Evolutionary conservation across 2,888 invertebrate species (phyloP).

Genomic region (Trachelus tabidus): DNA sequence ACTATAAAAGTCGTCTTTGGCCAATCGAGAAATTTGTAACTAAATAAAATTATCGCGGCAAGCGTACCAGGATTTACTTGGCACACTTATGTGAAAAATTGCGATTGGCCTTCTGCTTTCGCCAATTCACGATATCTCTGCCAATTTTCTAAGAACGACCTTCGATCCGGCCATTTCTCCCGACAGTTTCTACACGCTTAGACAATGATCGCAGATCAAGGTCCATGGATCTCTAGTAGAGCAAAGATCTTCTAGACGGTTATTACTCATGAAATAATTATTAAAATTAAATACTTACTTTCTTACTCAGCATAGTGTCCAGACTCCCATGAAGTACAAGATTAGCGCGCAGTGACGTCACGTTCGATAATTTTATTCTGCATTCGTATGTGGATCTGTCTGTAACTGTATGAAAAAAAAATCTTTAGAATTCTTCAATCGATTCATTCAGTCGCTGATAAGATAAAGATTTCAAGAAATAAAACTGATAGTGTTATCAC

Average conservation of each 20-base stretch:
- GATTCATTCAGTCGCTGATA: neutral
- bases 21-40: neutral
- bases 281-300: constrained; percentile 50
- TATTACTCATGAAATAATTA: neutral
- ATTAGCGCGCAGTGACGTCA: constrained; percentile 53
- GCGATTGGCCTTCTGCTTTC: neutral
- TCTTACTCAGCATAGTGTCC: constrained; percentile 58
- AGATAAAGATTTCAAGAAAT: neutral
- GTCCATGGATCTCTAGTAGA: neutral
- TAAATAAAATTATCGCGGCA: neutral
- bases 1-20: neutral
- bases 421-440: neutral
- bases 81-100: neutral
- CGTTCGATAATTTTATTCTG: constrained; percentile 64
- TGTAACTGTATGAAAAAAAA: constrained; percentile 57
- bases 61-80: constrained; percentile 2
- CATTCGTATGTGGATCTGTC: constrained; percentile 74
- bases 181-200: neutral
- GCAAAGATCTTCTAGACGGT: neutral
- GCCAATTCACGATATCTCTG: neutral
- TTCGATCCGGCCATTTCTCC: neutral
- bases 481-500: neutral
- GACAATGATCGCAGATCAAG: neutral
- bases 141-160: neutral
- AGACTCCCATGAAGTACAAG: constrained; percentile 48